phyloP scores from a whole-genome alignment of 2,797 vertebrate species.

The Arctocebus calabarensis region DNA sequence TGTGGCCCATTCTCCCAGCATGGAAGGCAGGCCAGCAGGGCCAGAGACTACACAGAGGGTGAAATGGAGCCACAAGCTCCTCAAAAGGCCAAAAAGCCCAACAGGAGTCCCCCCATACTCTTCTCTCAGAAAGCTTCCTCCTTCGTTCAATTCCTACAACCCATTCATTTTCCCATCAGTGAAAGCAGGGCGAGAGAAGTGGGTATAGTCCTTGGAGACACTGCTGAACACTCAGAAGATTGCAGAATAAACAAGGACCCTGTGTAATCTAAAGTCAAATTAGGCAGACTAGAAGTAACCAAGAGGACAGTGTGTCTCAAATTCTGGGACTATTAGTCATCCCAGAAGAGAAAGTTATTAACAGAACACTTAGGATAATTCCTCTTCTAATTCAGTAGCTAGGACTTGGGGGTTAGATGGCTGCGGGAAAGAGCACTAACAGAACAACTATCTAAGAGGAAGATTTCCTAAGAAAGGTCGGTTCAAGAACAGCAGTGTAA shows the following conservation, averaged over 20 bases:
- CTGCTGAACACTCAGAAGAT: neutral
- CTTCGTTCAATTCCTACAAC: neutral
- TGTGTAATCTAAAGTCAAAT: neutral
- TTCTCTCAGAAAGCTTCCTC: neutral
- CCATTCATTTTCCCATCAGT: neutral
- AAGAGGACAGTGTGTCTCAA: neutral
- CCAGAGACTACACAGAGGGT: neutral
- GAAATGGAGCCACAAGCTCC: neutral
- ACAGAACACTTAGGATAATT: constrained; percentile 22
- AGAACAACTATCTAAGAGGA: constrained; percentile 35
- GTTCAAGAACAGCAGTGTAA: neutral
- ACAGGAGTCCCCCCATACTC: neutral
- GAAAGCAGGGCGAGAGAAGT: neutral
- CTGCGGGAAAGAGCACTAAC: constrained; percentile 9
- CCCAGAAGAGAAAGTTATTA: constrained; percentile 6
- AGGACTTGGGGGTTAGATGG: neutral
- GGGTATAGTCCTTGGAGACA: neutral
- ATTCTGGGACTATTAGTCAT: neutral
- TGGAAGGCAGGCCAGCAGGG: neutral
- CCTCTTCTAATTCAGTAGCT: constrained; percentile 9
- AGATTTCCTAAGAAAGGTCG: constrained; percentile 12
- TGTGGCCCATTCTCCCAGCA: too few species aligned
- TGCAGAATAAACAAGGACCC: neutral
- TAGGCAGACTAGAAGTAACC: neutral
- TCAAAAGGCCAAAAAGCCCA: neutral